A percentile compares a stretch with the other conserved stretches of the same genome.
phyloP scores from a whole-genome alignment of 2,888 invertebrate genomes.

The Sarcophaga rosellei region DNA sequence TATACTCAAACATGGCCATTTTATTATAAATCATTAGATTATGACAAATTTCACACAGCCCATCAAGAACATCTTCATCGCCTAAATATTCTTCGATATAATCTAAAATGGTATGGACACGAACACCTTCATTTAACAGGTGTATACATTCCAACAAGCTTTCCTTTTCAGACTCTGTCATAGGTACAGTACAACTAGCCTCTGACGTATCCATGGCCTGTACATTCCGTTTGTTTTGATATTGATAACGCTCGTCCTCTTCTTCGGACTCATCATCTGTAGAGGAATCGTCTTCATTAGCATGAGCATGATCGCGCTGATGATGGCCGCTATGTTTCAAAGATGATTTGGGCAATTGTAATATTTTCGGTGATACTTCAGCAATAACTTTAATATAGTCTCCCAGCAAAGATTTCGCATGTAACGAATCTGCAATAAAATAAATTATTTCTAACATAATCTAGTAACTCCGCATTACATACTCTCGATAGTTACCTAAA shows the following conservation, averaged over 20 bases:
- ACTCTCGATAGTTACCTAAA: constrained; percentile 71
- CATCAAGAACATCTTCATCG: constrained; percentile 84
- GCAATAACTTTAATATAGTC: constrained; percentile 79
- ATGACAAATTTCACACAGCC: constrained; percentile 90
- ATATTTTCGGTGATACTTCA: constrained; percentile 78
- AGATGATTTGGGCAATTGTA: constrained; percentile 79
- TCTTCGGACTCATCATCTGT: constrained; percentile 74
- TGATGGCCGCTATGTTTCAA: constrained; percentile 72
- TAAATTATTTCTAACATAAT: constrained; percentile 2
- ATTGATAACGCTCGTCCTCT: constrained; percentile 67
- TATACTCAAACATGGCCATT: constrained; percentile 91
- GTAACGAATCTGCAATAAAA: constrained; percentile 71
- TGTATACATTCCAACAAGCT: constrained; percentile 82
- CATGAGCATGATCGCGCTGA: constrained; percentile 73
- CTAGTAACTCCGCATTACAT: not conserved
- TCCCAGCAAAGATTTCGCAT: constrained; percentile 73
- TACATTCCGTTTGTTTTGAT: constrained; percentile 70
- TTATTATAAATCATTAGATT: constrained; percentile 91
- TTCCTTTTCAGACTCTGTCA: constrained; percentile 75
- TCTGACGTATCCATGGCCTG: constrained; percentile 66
- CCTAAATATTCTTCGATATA: constrained; percentile 79
- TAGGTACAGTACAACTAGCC: constrained; percentile 56
- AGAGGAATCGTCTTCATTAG: constrained; percentile 72
- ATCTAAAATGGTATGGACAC: constrained; percentile 82
- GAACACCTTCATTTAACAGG: constrained; percentile 85